Percentiles rank a stretch among this genome's conserved stretches.
Conservation (phyloP, 2,888 invertebrate species). For the Rhyacophila evoluta region DNA sequence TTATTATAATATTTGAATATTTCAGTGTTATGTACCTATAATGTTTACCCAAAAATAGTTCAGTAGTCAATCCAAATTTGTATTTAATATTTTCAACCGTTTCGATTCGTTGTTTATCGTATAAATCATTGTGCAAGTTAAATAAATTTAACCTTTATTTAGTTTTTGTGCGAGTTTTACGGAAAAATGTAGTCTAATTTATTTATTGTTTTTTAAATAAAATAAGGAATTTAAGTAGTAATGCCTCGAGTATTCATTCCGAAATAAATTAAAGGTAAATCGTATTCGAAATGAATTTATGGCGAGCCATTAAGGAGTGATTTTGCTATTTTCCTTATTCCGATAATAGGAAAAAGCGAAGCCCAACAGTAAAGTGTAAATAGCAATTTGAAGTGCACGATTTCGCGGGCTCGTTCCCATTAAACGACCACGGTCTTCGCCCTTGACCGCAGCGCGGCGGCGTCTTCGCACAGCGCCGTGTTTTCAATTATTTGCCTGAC, state of each 20-base stretch:
- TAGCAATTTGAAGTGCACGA: constrained; percentile 2
- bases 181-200: too few species aligned
- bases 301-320: not conserved
- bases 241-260: not conserved
- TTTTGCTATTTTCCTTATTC: constrained; percentile 15
- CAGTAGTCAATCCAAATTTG: too few species aligned
- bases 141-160: too few species aligned
- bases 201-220: too few species aligned
- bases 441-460: constrained; percentile 1
- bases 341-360: constrained; percentile 7
- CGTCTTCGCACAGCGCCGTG: not conserved
- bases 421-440: constrained; percentile 17
- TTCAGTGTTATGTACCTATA: too few species aligned
- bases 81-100: too few species aligned
- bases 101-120: too few species aligned
- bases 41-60: too few species aligned
- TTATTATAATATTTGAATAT: too few species aligned
- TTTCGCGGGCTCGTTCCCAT: constrained; percentile 9
- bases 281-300: not conserved
- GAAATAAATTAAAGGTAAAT: not conserved
- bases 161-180: too few species aligned
- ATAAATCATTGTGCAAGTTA: too few species aligned
- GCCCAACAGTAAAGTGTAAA: constrained; percentile 5
- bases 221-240: not conserved
- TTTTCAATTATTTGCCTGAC: constrained; percentile 10